phyloP scores from a whole-genome alignment of 2,797 vertebrate species.

The Melanotaenia boesemani region DNA sequence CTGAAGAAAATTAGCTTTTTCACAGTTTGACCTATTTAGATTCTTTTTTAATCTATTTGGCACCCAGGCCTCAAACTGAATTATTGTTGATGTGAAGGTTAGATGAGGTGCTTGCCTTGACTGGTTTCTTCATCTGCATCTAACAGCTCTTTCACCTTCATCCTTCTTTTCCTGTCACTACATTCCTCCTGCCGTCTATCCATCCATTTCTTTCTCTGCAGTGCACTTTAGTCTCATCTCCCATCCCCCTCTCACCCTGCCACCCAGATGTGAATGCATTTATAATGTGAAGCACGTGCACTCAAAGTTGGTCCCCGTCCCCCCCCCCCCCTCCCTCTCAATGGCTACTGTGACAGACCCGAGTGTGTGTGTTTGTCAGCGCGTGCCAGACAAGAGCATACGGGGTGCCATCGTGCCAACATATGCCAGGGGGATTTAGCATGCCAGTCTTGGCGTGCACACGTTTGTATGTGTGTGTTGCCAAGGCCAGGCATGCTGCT shows the following conservation, averaged over 20 bases:
- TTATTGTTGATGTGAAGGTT: slow-evolving; percentile 18
- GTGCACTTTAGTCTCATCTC: slow-evolving; percentile 61
- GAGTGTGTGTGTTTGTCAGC: slow-evolving; percentile 35
- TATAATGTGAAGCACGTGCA: slow-evolving; percentile 82
- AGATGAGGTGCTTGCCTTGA: slow-evolving; percentile 27
- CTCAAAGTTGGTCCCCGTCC: slow-evolving; percentile 61
- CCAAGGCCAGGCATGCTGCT: slow-evolving; percentile 78
- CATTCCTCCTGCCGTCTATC: slow-evolving; percentile 68
- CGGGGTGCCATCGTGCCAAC: slow-evolving; percentile 78
- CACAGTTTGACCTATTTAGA: slow-evolving; percentile 54
- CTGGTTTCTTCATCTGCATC: slow-evolving; percentile 32
- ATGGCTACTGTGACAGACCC: slow-evolving; percentile 70
- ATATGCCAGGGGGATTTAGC: slow-evolving; percentile 83
- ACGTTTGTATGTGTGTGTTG: slow-evolving; percentile 49
- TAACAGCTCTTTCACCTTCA: slow-evolving; percentile 33
- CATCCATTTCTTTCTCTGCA: slow-evolving; percentile 50
- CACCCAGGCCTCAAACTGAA: neutral
- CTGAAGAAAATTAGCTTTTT: slow-evolving; percentile 32
- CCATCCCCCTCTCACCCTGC: slow-evolving; percentile 67
- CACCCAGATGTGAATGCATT: slow-evolving; percentile 85
- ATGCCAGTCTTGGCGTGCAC: slow-evolving; percentile 71
- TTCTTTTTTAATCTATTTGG: slow-evolving; percentile 1
- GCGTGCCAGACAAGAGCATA: slow-evolving; percentile 76
- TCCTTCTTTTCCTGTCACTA: slow-evolving; percentile 42
- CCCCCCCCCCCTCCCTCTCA: slow-evolving; percentile 33